Evolutionary conservation across 2,113 vertebrate species (phyloP), one percentile per base, ranked within the genome.

Genomic region (Cebidichthys violaceus): DNA sequence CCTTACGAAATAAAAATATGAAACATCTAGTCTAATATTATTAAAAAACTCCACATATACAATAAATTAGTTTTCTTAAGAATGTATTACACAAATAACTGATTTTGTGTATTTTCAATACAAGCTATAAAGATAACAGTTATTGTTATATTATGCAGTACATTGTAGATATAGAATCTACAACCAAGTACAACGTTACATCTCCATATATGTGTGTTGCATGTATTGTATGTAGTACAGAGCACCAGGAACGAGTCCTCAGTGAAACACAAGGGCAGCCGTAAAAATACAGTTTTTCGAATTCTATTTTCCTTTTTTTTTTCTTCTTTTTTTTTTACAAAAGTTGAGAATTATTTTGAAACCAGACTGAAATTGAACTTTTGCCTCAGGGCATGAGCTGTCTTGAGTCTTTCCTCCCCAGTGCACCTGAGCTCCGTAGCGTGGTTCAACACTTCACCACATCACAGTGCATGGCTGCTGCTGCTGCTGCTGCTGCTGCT

Each of bases 351-450:
- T 59, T 29, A 14, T 59, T 64, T 74, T 50, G 6, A 33, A 41
- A 54, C 4, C 15, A 14, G 64, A 29, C 22, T 50, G 10, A 52
- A 66, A 27, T 3, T 29, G 33, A 43, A 41, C 15, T 84, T n/a
- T 43, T 84, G 33, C 35, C 45, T 11, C 4, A 1, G 50, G 50
- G 39, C 67, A 43, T 55, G 45, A 60, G 55, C 31, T 52, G 24
- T 41, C 37, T 24, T 2, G 18, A 31, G 74, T 71, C 50, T 64
- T 86, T 84, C 67, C 66, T 83, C 39, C 61, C 15, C 54, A 57
- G 31, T 84, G 80, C 80, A 64, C 82, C 41, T 55, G 69, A 66
- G 68, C 73, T 76, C 61, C 67, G 66, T 37, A 14, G 52, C 39
- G 17, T 50, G 70, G 81, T 74, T 83, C 83, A 70, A 39, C 66